These are phyloP conservation scores for Glyptemys insculpta DNA, from an alignment of 2,797 vertebrate species.

Conservation along the genomic window DNA sequence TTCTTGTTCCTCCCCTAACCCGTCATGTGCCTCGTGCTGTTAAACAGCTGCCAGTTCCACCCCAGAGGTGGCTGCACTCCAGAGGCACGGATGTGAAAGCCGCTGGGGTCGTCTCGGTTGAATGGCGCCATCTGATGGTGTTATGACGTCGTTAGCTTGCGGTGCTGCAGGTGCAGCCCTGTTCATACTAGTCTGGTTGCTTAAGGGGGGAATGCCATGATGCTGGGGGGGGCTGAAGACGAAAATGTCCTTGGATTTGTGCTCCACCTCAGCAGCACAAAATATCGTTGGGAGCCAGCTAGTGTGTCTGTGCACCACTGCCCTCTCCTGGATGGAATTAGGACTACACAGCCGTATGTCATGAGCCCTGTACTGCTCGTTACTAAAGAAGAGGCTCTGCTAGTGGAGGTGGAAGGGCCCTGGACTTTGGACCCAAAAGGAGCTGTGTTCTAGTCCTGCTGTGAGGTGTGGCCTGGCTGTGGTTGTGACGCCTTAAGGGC, in stretches of 20 bases:
- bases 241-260: not conserved
- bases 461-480: too few relatives aligned
- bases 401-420: not conserved
- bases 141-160: too few relatives aligned
- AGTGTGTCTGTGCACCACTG: not conserved
- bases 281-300: not conserved
- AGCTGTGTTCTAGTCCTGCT: not conserved
- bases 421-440: not conserved
- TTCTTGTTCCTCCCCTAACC: too few relatives aligned
- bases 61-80: too few relatives aligned
- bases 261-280: not conserved
- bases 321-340: not conserved
- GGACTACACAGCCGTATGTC: not conserved
- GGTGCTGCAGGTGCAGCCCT: not conserved
- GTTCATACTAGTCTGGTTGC: too few relatives aligned
- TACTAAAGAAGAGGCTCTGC: not conserved
- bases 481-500: too few relatives aligned
- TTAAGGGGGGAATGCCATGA: not conserved
- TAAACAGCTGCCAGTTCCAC: too few relatives aligned
- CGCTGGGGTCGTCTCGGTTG: too few relatives aligned
- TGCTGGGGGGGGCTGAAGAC: not conserved
- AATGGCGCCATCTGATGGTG: not conserved
- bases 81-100: too few relatives aligned
- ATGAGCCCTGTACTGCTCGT: not conserved
- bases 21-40: too few relatives aligned